Evolutionary conservation across 1,140 invertebrate genomes (phyloP), one percentile per base, ranked within the genome.

Genomic region (Philopotamus ludificatus): DNA sequence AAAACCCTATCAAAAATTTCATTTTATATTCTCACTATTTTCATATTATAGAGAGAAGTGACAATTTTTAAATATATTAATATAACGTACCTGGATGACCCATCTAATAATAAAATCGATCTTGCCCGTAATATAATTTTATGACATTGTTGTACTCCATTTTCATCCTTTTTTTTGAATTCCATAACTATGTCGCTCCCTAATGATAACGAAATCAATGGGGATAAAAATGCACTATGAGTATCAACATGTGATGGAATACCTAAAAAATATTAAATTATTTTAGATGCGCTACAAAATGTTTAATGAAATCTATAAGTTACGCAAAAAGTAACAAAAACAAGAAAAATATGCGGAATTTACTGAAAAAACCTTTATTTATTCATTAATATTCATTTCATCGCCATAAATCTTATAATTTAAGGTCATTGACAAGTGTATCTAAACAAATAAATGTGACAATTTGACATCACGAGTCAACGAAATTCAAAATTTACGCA

Each of bases 231-330:
- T 2, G 92, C 88, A 77, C 92, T 94, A 74, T 96, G 93, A 0
- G 93, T 97, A 73, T 99, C 96, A n/a, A 97, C 86, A 81, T 99
- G 96, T 1, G 89, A 84, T 55, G 95, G 95, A 72, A 98, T 98
- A 21, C 94, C 94, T 92, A 69, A 63, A 47, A 55, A 18, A 18
- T 49, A 2, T n/a, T 2, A 21, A 1, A 22, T 57, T 16, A 15
- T 39, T 55, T n/a, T n/a, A 10, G 8, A 7, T 7, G 12, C 4
- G 12, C 12, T 7, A 34, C 12, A 34, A 34, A 34, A 34, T 34
- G 12, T 34, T 34, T 4, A 34, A 7, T 34, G 4, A 12, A 34
- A 34, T 34, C 4, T 34, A 34, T 12, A 7, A 4, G 28, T 34
- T n/a, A n/a, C n/a, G n/a, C n/a, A n/a, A n/a, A n/a, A n/a, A n/a